Percentiles rank a stretch among this genome's conserved stretches.
Evolutionary conservation across 2,888 invertebrate genomes (phyloP).

Genomic region (Thelaira solivaga): DNA sequence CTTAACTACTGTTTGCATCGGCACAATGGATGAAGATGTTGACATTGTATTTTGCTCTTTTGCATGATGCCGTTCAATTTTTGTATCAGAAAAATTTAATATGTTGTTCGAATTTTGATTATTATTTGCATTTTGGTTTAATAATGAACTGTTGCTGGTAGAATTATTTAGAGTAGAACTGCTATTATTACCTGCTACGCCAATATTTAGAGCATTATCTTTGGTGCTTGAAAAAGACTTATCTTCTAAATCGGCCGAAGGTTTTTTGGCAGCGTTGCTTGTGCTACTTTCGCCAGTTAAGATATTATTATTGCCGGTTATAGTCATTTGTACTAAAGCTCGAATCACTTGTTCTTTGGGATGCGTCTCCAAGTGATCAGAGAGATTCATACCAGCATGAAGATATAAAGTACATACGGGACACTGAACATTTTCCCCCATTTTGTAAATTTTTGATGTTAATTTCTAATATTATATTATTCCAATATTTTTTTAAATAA

Average conservation of each 20-base stretch:
- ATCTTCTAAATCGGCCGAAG: conserved; percentile 16
- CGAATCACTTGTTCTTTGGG: conserved; percentile 93
- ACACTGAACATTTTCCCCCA: conserved; percentile 80
- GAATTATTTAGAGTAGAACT: conserved; percentile 28
- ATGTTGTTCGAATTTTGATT: conserved; percentile 41
- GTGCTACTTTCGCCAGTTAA: conserved; percentile 30
- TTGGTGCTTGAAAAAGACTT: conserved; percentile 8
- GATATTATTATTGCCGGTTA: conserved; percentile 65
- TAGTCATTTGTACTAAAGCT: conserved; percentile 80
- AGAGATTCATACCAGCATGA: conserved; percentile 88
- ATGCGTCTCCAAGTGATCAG: conserved; percentile 89
- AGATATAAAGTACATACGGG: conserved; percentile 91
- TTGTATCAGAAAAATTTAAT: conserved; percentile 24
- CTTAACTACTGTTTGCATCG: conserved; percentile 10
- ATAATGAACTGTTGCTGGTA: conserved; percentile 39
- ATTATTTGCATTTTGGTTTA: conserved; percentile 43
- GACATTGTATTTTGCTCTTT: conserved; percentile 12
- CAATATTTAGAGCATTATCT: conserved; percentile 39
- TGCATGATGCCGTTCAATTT: conserved; percentile 19
- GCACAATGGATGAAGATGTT: conserved; percentile 26
- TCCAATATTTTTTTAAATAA: background rate
- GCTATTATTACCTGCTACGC: conserved; percentile 14
- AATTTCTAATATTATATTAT: background rate
- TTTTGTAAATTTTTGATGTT: conserved; percentile 62
- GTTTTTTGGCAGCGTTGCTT: conserved; percentile 17